Conservation (phyloP, 2,797 vertebrate genomes). For the Pangasius larnaudii region DNA sequence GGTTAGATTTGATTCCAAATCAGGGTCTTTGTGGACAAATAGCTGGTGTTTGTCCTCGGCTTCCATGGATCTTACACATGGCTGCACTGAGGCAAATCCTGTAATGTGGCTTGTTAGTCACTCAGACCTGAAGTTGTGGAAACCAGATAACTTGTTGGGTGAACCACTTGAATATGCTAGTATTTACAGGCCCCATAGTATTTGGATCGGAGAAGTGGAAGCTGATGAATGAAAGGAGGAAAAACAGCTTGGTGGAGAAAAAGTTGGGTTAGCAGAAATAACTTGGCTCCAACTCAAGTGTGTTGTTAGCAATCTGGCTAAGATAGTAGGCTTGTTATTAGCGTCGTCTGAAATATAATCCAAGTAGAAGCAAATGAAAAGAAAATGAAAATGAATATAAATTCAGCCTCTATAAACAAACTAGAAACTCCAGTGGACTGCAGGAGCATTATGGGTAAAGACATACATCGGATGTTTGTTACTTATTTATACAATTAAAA, state of each 20-base stretch:
- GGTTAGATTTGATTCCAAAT: background rate
- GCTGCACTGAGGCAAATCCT: background rate
- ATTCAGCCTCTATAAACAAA: background rate
- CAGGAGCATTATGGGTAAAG: background rate
- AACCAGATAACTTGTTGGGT: background rate
- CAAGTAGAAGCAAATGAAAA: background rate
- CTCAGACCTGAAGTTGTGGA: background rate
- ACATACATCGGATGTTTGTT: background rate
- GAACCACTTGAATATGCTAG: background rate
- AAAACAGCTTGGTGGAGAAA: background rate
- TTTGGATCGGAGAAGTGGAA: background rate
- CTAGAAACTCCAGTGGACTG: background rate
- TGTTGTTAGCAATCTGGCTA: background rate
- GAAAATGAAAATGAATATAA: background rate
- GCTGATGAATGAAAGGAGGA: background rate
- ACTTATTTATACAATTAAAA: background rate
- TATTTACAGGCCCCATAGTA: background rate
- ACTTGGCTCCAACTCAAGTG: background rate
- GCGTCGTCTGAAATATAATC: background rate
- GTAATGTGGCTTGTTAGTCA: background rate
- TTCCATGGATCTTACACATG: background rate
- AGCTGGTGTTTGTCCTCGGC: background rate
- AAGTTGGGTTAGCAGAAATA: background rate
- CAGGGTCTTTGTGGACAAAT: background rate
- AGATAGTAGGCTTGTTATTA: background rate